Conservation (phyloP, 2,797 vertebrate genomes). For the Xerus rutilus region DNA sequence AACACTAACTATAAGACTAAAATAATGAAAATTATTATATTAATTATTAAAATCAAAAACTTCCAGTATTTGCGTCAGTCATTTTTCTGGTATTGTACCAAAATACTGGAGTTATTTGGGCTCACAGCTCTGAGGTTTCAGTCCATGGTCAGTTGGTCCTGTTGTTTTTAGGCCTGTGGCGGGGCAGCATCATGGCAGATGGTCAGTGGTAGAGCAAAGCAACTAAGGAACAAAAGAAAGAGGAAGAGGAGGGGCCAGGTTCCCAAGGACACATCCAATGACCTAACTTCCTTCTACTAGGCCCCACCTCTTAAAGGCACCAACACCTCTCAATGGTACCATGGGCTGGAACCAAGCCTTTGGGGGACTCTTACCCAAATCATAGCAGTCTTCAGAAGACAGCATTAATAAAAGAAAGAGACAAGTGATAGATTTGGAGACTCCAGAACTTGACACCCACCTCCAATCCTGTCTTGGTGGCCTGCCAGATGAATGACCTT, state of each 20-base stretch:
- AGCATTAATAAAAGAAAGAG: neutral
- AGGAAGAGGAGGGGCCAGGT: neutral
- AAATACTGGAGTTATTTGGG: neutral
- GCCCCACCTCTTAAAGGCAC: neutral
- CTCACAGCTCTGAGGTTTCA: neutral
- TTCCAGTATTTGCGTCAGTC: neutral
- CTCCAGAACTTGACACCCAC: neutral
- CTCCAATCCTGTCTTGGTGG: neutral
- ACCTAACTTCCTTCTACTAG: neutral
- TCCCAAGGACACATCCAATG: neutral
- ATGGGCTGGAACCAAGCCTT: neutral
- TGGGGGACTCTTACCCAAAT: neutral
- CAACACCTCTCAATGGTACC: neutral
- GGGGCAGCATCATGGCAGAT: neutral
- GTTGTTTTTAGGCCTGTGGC: neutral
- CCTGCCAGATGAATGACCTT: neutral
- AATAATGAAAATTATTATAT: neutral
- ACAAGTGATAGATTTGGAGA: neutral
- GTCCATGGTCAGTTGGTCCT: neutral
- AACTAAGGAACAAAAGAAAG: neutral
- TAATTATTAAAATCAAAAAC: slow-evolving; percentile 1
- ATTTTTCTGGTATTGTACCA: neutral
- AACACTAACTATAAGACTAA: neutral
- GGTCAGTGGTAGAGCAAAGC: neutral
- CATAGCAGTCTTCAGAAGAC: neutral